Evolutionary conservation across 1,140 invertebrate species (phyloP), one percentile per base, ranked within the genome.

Genomic region (Drosophila melanica): DNA sequence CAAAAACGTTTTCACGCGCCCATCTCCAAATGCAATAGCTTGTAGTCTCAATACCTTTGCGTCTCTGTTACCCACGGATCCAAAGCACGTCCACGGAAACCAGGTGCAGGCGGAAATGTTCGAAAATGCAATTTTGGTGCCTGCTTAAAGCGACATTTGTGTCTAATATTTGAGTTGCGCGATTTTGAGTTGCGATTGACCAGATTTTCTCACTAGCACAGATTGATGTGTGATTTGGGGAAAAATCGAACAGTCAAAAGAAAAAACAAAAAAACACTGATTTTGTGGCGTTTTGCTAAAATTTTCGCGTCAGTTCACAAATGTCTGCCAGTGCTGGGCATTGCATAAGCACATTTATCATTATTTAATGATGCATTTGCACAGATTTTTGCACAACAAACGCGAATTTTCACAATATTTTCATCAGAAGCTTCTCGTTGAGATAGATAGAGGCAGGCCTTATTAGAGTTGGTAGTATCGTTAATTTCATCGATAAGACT

Each of bases 121-220:
- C 70, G 85, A 90, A 90, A 91, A 91, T 90, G 90, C 85, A 91
- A 91, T 91, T 90, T 91, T 91, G 84, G 67, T 86, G 82, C 64
- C 82, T 68, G 70, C 73, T 82, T 72, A 85, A 65, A 53, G 65
- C 53, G 75, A 81, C 81, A 85, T 85, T 73, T 69, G 71, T 84
- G 50, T 57, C 44, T 35, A 77, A 81, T 51, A 73, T 85, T 63
- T 55, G 58, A 42, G 14, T 71, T 80, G 54, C 81, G 14, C 63
- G 48, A 55, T 64, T 60, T 55, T 1, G 41, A 20, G 5, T 60
- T 30, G 55, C 20, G 54, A 64, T 66, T 51, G 8, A 58, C 39
- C 54, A 62, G 35, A 62, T 70, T 69, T 74, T 48, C 33, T 35
- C 71, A 68, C 48, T 50, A 12, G 48, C 55, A 47, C 71, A 50